Conservation (phyloP, 2,797 vertebrate genomes). For the Chlorospingus flavigularis region DNA sequence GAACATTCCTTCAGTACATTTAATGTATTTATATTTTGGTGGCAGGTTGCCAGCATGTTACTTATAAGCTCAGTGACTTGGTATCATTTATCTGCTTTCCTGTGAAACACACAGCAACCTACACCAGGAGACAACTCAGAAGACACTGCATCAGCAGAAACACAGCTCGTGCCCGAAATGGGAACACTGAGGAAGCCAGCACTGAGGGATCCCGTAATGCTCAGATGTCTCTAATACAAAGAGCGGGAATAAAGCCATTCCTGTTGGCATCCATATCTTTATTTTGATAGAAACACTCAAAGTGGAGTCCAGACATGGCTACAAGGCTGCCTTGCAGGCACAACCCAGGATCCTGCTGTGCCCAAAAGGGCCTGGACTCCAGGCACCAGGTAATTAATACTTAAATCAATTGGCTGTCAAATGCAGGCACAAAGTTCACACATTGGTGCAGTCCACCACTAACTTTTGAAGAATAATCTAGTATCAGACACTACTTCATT, state of each 20-base stretch:
- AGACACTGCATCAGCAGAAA: constrained; percentile 76
- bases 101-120: constrained; percentile 63
- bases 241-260: constrained; percentile 15
- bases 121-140: constrained; percentile 61
- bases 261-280: constrained; percentile 49
- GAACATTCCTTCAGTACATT: constrained; percentile 73
- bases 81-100: constrained; percentile 72
- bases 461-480: constrained; percentile 76
- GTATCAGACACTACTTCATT: constrained; percentile 71
- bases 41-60: constrained; percentile 72
- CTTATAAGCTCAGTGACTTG: constrained; percentile 73
- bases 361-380: constrained; percentile 72
- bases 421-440: constrained; percentile 78
- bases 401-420: constrained; percentile 81
- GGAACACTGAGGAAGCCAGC: constrained; percentile 46
- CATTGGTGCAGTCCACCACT: constrained; percentile 71
- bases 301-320: constrained; percentile 44
- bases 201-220: constrained; percentile 26
- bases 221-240: constrained; percentile 43
- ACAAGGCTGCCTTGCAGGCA: neutral
- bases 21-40: constrained; percentile 75
- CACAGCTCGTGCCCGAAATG: constrained; percentile 12
- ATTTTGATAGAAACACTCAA: constrained; percentile 68
- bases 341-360: constrained; percentile 68
- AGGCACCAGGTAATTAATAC: constrained; percentile 82